Percentiles rank a stretch among this genome's conserved stretches.
These are phyloP conservation scores for Stenopsyche tienmushanensis DNA, from an alignment of 1,140 invertebrate species.

Conservation along the genomic window DNA sequence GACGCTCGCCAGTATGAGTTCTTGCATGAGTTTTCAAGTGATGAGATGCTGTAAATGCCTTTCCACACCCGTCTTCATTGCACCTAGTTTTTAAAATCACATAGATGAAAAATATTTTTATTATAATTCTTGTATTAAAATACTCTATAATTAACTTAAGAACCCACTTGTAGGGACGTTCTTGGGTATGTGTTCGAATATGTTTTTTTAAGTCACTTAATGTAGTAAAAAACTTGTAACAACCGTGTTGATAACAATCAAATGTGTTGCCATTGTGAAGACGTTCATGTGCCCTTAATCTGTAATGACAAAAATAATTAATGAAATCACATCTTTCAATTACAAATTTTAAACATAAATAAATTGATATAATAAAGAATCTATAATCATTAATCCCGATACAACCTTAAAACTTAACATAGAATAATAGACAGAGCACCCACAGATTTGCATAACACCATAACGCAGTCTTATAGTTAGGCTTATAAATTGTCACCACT, in stretches of 20 bases:
- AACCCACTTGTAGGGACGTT: conserved; percentile 86
- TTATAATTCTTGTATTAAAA: background rate
- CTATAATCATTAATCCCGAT: no score
- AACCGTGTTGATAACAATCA: conserved; percentile 82
- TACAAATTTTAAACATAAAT: background rate
- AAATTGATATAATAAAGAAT: background rate
- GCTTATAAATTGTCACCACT: background rate
- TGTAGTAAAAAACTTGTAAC: conserved; percentile 91
- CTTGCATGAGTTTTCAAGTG: conserved; percentile 85
- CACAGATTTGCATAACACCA: no score
- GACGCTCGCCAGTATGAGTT: conserved; percentile 73
- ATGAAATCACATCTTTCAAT: background rate
- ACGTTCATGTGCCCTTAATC: conserved; percentile 87
- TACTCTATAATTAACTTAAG: background rate
- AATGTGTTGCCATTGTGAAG: conserved; percentile 95
- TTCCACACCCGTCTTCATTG: conserved; percentile 78
- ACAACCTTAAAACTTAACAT: no score
- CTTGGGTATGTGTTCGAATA: conserved; percentile 86
- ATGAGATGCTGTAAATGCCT: conserved; percentile 90
- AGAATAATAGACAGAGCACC: no score
- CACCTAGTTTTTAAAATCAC: conserved; percentile 68
- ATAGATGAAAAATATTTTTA: background rate
- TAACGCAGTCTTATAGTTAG: no score
- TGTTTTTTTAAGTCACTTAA: conserved; percentile 93
- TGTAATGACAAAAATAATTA: conserved; percentile 45